phyloP scores from a whole-genome alignment of 2,797 vertebrate species.

The Varecia variegata region DNA sequence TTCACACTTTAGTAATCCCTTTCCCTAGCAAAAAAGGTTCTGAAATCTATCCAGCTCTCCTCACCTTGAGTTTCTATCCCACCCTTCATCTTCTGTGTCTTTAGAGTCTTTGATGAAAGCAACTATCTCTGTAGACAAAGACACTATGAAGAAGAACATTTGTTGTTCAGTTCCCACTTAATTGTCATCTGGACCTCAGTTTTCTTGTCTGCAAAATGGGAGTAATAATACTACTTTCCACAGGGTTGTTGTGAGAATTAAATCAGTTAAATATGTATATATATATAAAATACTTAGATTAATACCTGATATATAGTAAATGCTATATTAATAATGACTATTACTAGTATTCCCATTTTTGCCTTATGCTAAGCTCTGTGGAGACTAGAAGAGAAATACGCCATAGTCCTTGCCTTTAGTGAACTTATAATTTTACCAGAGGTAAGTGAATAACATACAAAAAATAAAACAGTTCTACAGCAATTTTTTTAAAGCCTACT shows the following conservation, averaged over 20 bases:
- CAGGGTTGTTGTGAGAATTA: background rate
- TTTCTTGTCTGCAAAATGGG: background rate
- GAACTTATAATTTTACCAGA: background rate
- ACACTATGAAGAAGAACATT: background rate
- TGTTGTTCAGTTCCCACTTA: background rate
- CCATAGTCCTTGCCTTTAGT: background rate
- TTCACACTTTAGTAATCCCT: background rate
- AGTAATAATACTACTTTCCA: background rate
- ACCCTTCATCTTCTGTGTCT: background rate
- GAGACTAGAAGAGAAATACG: background rate
- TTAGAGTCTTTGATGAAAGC: background rate
- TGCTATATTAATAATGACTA: background rate
- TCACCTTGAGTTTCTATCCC: background rate
- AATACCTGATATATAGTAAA: background rate
- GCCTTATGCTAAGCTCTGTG: background rate
- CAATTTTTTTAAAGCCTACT: background rate
- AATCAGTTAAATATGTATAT: background rate
- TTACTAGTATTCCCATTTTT: background rate
- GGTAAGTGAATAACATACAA: background rate
- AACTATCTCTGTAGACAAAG: background rate
- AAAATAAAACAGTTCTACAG: background rate
- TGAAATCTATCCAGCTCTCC: background rate
- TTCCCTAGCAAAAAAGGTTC: background rate
- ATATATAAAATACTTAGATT: background rate
- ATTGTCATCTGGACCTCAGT: background rate